Conservation (phyloP, 2,888 invertebrate species). For the Rapana venosa region DNA sequence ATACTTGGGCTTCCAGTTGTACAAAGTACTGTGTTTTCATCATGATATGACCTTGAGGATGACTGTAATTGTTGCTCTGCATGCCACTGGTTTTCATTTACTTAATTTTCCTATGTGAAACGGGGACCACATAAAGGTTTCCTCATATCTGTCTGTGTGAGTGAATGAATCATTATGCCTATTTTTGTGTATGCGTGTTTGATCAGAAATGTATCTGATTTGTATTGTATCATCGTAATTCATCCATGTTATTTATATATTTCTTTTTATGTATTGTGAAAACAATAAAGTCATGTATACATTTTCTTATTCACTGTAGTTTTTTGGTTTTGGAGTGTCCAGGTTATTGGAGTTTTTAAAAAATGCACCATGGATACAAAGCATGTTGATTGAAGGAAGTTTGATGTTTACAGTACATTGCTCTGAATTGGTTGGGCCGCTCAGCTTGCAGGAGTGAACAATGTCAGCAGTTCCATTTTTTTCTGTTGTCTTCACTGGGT, state of each 20-base stretch:
- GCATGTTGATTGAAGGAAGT: too few species aligned
- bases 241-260: neutral
- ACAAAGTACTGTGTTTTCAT: neutral
- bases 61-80: neutral
- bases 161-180: neutral
- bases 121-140: neutral
- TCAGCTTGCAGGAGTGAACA: too few species aligned
- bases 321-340: neutral
- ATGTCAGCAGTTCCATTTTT: too few species aligned
- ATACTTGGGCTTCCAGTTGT: slow-evolving; percentile 31
- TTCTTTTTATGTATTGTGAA: neutral
- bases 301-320: neutral
- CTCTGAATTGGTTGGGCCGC: too few species aligned
- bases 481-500: too few species aligned
- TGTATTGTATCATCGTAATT: neutral
- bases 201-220: neutral
- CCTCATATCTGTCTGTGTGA: neutral
- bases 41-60: too few species aligned
- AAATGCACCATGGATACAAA: too few species aligned
- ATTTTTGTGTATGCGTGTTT: neutral
- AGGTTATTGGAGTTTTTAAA: too few species aligned
- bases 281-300: neutral
- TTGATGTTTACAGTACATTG: too few species aligned
- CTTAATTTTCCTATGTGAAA: neutral
- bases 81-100: neutral